Conservation (phyloP, 2,797 vertebrate species). For the Carcharodon carcharias region DNA sequence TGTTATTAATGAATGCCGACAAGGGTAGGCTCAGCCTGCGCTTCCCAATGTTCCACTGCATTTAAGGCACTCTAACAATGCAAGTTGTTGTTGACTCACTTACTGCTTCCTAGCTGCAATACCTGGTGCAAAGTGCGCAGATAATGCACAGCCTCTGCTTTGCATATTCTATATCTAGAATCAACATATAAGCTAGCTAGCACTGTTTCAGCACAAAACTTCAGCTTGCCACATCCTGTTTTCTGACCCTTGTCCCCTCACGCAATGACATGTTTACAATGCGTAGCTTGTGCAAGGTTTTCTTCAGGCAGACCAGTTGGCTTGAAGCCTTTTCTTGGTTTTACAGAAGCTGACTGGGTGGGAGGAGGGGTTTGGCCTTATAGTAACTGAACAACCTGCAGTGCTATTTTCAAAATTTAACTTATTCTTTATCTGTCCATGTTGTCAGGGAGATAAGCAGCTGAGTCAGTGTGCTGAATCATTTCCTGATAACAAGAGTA, state of each 20-base stretch:
- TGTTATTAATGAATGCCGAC: not conserved
- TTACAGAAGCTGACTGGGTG: not conserved
- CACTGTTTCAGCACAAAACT: not conserved
- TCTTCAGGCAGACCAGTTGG: not conserved
- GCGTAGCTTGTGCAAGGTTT: not conserved
- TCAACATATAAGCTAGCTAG: not conserved
- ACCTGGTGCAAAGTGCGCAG: not conserved
- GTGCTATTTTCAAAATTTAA: not conserved
- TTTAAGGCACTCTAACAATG: not conserved
- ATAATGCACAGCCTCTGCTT: not conserved
- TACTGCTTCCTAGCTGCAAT: not conserved
- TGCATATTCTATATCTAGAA: not conserved
- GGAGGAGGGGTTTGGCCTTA: not conserved
- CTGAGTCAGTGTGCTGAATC: constrained; percentile 9
- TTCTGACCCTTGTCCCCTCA: not conserved
- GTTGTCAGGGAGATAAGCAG: not conserved
- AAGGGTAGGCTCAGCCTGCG: not conserved
- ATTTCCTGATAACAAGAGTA: not conserved
- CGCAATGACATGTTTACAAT: not conserved
- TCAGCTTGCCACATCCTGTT: not conserved
- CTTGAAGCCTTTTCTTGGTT: not conserved
- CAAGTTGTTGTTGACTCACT: not conserved
- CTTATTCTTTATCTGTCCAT: not conserved
- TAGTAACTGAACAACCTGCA: not conserved
- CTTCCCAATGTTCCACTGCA: not conserved